Evolutionary conservation across 2,888 invertebrate genomes (phyloP).

Genomic region (Drosophila pseudotalamancana): DNA sequence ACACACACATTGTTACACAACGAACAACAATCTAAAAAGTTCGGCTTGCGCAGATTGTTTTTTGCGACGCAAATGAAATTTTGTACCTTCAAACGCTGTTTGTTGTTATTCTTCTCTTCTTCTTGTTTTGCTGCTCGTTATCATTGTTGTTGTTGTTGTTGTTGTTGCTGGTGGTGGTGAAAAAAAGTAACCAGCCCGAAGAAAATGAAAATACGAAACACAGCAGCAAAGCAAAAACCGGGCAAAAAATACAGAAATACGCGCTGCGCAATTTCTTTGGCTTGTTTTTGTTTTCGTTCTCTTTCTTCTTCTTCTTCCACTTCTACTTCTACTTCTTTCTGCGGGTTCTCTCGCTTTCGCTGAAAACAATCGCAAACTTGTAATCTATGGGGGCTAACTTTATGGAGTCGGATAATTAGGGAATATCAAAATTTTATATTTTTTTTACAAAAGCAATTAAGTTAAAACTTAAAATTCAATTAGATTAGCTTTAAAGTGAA

Average conservation of each 20-base stretch:
- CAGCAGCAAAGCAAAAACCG: constrained; percentile 22
- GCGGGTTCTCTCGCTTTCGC: not conserved
- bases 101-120: constrained; percentile 6
- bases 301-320: constrained; percentile 14
- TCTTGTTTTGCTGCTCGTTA: constrained; percentile 25
- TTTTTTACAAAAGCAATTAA: constrained; percentile 17
- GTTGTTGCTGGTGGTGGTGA: not conserved
- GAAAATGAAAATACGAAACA: constrained; percentile 58
- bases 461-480: constrained; percentile 31
- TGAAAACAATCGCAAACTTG: not conserved
- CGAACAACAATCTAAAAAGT: constrained; percentile 17
- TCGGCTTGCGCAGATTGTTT: constrained; percentile 31
- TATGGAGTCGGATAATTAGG: constrained; percentile 10
- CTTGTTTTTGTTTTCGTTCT: constrained; percentile 18
- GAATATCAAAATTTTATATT: constrained; percentile 2
- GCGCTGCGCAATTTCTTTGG: constrained; percentile 69
- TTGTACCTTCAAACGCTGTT: constrained; percentile 43
- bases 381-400: not conserved
- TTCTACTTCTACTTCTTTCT: not conserved
- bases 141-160: constrained; percentile 21
- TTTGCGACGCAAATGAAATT: constrained; percentile 52
- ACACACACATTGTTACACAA: not conserved
- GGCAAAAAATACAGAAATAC: constrained; percentile 16
- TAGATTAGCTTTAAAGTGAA: constrained; percentile 22
- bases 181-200: constrained; percentile 29